Percentiles rank a stretch among this genome's conserved stretches.
phyloP scores from a whole-genome alignment of 2,113 vertebrate species.

The Furnarius figulus region DNA sequence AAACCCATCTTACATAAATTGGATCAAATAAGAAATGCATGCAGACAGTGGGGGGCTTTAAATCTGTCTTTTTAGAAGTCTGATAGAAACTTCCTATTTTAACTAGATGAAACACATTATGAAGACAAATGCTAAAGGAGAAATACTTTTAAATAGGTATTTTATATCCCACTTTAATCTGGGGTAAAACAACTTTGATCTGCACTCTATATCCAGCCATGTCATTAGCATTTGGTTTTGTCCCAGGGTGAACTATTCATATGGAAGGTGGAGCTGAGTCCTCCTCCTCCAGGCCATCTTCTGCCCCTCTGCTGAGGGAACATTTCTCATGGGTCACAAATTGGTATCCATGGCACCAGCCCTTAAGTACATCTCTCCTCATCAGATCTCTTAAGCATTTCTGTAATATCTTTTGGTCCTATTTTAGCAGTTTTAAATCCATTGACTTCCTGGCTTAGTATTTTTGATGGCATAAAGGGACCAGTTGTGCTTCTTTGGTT shows the following conservation, averaged over 20 bases:
- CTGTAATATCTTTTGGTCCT: background rate
- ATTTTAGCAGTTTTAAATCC: background rate
- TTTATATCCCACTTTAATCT: background rate
- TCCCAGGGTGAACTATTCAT: background rate
- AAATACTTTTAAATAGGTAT: background rate
- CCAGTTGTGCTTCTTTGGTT: background rate
- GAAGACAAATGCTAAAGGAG: background rate
- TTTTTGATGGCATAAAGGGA: background rate
- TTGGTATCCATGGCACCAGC: background rate
- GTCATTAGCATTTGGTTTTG: background rate
- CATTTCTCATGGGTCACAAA: background rate
- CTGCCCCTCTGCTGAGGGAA: background rate
- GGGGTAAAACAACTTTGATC: background rate
- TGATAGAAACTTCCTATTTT: background rate
- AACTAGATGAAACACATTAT: background rate
- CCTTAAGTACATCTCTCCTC: background rate
- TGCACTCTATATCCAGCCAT: background rate
- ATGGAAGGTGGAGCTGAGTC: background rate
- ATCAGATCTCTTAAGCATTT: background rate
- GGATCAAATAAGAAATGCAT: slow-evolving; percentile 12
- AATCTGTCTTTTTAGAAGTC: background rate
- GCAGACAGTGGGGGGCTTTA: background rate
- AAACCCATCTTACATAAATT: background rate
- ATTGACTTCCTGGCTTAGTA: background rate
- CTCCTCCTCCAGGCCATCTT: background rate